Evolutionary conservation across 2,797 vertebrate genomes (phyloP).

Genomic region (Acanthis flammea): DNA sequence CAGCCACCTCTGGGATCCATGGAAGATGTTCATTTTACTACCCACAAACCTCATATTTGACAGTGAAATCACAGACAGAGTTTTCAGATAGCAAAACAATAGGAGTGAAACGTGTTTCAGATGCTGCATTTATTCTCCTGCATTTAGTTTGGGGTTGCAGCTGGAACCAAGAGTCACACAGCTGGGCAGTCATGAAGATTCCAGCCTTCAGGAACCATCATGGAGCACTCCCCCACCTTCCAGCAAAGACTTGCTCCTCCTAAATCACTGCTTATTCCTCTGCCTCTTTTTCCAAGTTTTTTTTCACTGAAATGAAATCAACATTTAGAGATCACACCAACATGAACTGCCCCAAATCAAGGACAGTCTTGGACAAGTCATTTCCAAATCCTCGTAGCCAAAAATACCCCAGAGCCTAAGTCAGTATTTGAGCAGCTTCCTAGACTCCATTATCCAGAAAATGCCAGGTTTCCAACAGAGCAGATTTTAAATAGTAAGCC

Average conservation of each 20-base stretch:
- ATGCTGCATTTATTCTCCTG: not conserved
- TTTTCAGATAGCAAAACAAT: not conserved
- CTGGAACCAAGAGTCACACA: not conserved
- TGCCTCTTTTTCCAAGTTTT: not conserved
- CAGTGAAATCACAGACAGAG: not conserved
- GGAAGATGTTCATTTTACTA: not conserved
- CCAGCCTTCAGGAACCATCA: not conserved
- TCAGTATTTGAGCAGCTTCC: not conserved
- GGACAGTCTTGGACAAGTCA: not conserved
- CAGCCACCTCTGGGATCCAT: not conserved
- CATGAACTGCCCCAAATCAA: not conserved
- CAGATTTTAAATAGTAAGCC: not conserved
- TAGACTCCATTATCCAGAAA: not conserved
- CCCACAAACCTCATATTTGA: not conserved
- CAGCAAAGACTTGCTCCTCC: not conserved
- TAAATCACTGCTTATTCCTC: not conserved
- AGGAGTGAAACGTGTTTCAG: not conserved
- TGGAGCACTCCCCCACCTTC: not conserved
- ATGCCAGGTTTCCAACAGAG: not conserved
- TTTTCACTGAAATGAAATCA: not conserved
- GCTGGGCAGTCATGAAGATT: fast-evolving
- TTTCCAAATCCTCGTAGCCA: not conserved
- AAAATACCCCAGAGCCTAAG: not conserved
- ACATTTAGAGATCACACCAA: not conserved
- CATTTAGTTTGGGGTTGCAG: fast-evolving